Evolutionary conservation across 2,797 vertebrate genomes (phyloP), one percentile per base, ranked within the genome.

Genomic region (Arctocebus calabarensis): DNA sequence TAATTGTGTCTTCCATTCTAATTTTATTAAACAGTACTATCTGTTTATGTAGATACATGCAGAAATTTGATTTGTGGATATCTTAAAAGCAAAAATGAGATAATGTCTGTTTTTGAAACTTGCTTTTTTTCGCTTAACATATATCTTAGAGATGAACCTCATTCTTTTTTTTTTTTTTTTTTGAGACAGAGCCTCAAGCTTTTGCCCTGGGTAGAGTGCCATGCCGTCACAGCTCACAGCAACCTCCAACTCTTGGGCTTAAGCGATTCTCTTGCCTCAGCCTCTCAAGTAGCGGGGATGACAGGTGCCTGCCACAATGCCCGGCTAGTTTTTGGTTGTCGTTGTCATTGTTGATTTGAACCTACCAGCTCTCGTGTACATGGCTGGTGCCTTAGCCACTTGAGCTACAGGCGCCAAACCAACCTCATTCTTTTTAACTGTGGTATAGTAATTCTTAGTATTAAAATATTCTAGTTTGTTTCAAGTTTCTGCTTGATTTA

Each of bases 401-500:
- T 52, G 48, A 52, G 48, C 48, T 52, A 52, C 48, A 52, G 48
- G 14, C 4, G 14, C 14, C 14, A 16, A 52, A 13, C 14, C 48
- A 95, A 59, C 29, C 17, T 61, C 62, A 75, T 84, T 91, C 43
- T 64, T 95, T 88, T 95, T 79, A 79, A 81, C 84, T 85, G 59
- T 5, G 74, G 14, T 61, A 52, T 71, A 61, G 43, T 84, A 71
- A 94, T 94, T 45, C 68, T 96, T 88, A 81, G 7, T 59, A 59
- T 62, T 83, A 59, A 87, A 77, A 29, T 73, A 29, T 7, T 27
- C 55, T 75, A 16, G 13, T 87, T 85, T 83, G 34, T 83, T 94
- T 94, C 87, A 77, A 40, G 20, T 95, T 90, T 94, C 25, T 96
- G 45, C 34, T 77, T 84, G 70, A 66, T 91, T 87, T 57, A 82